phyloP scores from a whole-genome alignment of 1,140 invertebrate genomes.

The Drosophila sulfurigaster region DNA sequence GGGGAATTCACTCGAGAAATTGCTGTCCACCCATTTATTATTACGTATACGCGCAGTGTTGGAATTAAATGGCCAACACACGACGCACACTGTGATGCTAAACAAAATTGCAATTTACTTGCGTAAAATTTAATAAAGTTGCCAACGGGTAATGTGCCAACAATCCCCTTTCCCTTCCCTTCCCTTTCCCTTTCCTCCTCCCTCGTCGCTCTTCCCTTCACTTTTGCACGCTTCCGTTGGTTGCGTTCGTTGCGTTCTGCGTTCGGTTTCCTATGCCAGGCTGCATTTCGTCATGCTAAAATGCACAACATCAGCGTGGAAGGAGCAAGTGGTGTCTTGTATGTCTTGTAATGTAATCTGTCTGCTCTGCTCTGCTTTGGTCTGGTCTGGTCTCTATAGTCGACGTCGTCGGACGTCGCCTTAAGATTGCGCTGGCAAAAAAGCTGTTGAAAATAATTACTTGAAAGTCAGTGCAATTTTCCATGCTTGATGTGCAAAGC shows the following conservation, averaged over 20 bases:
- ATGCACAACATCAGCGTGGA: conserved; percentile 12
- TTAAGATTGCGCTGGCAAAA: conserved; percentile 56
- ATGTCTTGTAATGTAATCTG: conserved; percentile 69
- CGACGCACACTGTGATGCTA: conserved; percentile 38
- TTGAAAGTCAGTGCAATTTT: conserved; percentile 54
- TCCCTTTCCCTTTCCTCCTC: not conserved
- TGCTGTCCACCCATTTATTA: conserved; percentile 44
- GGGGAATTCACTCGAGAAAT: conserved; percentile 14
- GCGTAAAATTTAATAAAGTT: conserved; percentile 76
- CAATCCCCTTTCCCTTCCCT: not conserved
- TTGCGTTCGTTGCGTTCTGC: no score
- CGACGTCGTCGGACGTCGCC: conserved; percentile 11
- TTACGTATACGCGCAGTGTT: conserved; percentile 72
- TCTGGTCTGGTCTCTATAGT: no score
- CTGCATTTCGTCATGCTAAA: not conserved
- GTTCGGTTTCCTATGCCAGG: not conserved
- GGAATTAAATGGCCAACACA: conserved; percentile 45
- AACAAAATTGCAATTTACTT: conserved; percentile 79
- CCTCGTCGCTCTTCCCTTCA: no score
- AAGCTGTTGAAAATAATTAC: conserved; percentile 81
- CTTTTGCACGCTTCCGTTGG: no score
- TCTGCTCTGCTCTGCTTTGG: conserved; percentile 24
- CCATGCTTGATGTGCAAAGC: conserved; percentile 17
- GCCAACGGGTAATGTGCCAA: conserved; percentile 35
- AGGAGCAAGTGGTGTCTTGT: not conserved